phyloP scores from a whole-genome alignment of 2,797 vertebrate genomes.

The Kryptolebias ocellatus region DNA sequence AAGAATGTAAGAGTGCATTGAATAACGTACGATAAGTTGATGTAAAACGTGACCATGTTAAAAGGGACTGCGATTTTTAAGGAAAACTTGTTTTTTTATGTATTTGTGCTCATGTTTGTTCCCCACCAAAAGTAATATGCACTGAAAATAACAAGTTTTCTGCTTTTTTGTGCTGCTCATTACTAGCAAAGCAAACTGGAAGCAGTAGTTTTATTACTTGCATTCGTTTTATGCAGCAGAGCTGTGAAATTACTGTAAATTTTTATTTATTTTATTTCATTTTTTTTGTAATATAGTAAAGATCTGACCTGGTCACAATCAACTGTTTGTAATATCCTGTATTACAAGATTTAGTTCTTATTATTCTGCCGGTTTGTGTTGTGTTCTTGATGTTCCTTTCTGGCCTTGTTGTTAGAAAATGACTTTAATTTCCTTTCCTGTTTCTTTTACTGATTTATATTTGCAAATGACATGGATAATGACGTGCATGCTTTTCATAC shows the following conservation, averaged over 20 bases:
- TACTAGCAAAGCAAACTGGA: not conserved
- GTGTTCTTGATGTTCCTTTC: not conserved
- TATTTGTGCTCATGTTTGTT: no score
- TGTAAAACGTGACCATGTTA: not conserved
- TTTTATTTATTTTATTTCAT: not conserved
- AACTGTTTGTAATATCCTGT: not conserved
- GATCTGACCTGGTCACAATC: not conserved
- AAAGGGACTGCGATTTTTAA: no score
- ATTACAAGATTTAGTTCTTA: not conserved
- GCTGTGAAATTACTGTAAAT: no score
- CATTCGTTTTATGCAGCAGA: not conserved
- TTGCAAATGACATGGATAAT: conserved; percentile 22
- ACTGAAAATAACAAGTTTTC: not conserved
- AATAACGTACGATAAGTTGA: no score
- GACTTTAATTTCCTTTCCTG: conserved; percentile 15
- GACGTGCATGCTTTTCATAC: conserved; percentile 4
- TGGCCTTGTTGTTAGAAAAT: conserved; percentile 14
- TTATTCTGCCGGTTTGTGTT: not conserved
- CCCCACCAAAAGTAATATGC: not conserved
- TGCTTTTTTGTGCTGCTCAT: not conserved
- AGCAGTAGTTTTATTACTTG: not conserved
- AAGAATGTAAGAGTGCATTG: no score
- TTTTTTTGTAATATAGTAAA: not conserved
- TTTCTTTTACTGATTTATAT: conserved; percentile 15
- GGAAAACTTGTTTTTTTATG: no score